phyloP scores from a whole-genome alignment of 2,888 invertebrate species.

The Acholoe squamosa region DNA sequence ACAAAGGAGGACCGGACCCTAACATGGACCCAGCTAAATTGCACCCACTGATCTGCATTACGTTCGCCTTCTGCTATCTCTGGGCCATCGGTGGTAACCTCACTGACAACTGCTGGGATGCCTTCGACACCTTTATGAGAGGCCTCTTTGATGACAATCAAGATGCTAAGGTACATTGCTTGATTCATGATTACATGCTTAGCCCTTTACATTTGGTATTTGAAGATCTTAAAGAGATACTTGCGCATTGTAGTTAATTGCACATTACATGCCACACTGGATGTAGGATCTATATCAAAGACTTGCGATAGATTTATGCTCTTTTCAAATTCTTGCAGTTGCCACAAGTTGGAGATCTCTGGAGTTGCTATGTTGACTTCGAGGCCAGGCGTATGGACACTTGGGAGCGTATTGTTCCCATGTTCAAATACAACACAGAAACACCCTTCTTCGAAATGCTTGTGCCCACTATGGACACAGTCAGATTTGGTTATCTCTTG shows the following conservation, averaged over 20 bases:
- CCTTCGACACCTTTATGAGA: conserved; percentile 89
- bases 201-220: not conserved
- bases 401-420: conserved; percentile 91
- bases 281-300: no score
- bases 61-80: conserved; percentile 91
- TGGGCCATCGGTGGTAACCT: conserved; percentile 95
- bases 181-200: not conserved
- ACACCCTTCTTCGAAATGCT: conserved; percentile 94
- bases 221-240: not conserved
- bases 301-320: no score
- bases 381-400: conserved; percentile 88
- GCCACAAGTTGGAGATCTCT: conserved; percentile 88
- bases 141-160: conserved; percentile 89
- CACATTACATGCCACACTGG: no score
- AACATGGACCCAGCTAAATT: conserved; percentile 85
- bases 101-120: conserved; percentile 87
- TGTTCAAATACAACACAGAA: conserved; percentile 88
- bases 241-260: no score
- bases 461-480: conserved; percentile 95
- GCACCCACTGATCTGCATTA: conserved; percentile 88
- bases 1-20: conserved; percentile 87
- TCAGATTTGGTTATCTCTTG: conserved; percentile 92
- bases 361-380: conserved; percentile 90
- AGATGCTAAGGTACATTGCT: conserved; percentile 86
- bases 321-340: conserved; percentile 84